phyloP scores from a whole-genome alignment of 2,888 invertebrate species.

The Caenorhabditis sulstoni region DNA sequence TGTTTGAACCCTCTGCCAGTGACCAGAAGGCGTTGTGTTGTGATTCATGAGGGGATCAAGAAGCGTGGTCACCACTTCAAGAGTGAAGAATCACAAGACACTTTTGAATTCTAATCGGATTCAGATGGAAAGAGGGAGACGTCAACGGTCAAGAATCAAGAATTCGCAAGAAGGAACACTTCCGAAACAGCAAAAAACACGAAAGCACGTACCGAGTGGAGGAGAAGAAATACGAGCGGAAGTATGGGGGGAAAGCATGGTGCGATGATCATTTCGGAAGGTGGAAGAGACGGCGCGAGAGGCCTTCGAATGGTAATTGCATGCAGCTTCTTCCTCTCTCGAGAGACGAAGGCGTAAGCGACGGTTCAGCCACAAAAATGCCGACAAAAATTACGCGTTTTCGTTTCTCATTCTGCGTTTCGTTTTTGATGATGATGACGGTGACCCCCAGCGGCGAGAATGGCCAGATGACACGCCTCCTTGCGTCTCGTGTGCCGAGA shows the following conservation, averaged over 20 bases:
- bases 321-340: conserved; percentile 20
- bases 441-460: conserved; percentile 53
- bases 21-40: not conserved
- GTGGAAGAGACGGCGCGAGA: not conserved
- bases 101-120: conserved; percentile 3
- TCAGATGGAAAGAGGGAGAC: not conserved
- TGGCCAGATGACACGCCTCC: conserved; percentile 52
- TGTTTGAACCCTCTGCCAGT: not conserved
- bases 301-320: conserved; percentile 33
- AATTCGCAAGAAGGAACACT: not conserved
- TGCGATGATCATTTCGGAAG: conserved; percentile 29
- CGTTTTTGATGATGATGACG: conserved; percentile 45
- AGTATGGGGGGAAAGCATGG: conserved; percentile 5
- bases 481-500: conserved; percentile 21
- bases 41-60: conserved; percentile 11
- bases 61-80: not conserved
- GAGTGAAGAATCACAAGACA: not conserved
- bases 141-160: not conserved
- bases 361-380: conserved; percentile 18
- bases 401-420: conserved; percentile 58
- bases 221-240: conserved; percentile 5
- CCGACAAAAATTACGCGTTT: conserved; percentile 52
- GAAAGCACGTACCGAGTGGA: not conserved
- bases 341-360: too few relatives aligned
- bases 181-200: not conserved